phyloP scores from a whole-genome alignment of 2,113 vertebrate species.

The Gallinago undulata region DNA sequence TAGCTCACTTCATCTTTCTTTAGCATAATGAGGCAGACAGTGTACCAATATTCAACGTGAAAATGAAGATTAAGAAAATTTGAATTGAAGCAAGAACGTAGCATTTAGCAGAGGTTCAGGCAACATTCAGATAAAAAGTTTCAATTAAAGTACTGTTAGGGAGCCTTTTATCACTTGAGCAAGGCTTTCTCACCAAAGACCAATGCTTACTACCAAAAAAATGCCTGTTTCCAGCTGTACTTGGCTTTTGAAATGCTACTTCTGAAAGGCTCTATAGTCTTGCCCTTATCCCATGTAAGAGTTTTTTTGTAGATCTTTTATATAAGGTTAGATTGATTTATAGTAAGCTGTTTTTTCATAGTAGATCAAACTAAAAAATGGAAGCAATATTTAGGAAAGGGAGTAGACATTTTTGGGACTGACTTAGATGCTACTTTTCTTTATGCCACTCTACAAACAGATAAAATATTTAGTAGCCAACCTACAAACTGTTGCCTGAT shows the following conservation, averaged over 20 bases:
- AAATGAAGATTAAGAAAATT: slow-evolving; percentile 79
- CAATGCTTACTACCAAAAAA: slow-evolving; percentile 32
- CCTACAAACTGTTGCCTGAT: neutral
- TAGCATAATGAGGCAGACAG: slow-evolving; percentile 77
- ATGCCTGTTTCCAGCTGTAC: slow-evolving; percentile 12
- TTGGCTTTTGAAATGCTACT: slow-evolving; percentile 40
- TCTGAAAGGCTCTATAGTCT: neutral
- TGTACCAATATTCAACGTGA: slow-evolving; percentile 74
- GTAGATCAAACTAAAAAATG: neutral
- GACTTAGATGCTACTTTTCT: neutral
- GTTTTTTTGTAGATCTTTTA: neutral
- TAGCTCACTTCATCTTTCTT: slow-evolving; percentile 81
- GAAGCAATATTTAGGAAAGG: neutral
- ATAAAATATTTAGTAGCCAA: neutral
- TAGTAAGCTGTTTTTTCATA: slow-evolving; percentile 18
- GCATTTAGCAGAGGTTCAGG: slow-evolving; percentile 70
- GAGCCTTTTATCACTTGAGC: slow-evolving; percentile 58
- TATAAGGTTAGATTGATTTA: neutral
- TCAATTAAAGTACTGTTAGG: slow-evolving; percentile 76
- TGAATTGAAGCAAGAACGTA: slow-evolving; percentile 73
- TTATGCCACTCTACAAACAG: neutral
- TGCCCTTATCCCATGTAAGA: neutral
- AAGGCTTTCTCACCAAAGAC: slow-evolving; percentile 60
- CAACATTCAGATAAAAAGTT: slow-evolving; percentile 78
- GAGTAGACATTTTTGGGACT: neutral